Conservation (phyloP, 2,797 vertebrate species). For the Sorex maritimensis region DNA sequence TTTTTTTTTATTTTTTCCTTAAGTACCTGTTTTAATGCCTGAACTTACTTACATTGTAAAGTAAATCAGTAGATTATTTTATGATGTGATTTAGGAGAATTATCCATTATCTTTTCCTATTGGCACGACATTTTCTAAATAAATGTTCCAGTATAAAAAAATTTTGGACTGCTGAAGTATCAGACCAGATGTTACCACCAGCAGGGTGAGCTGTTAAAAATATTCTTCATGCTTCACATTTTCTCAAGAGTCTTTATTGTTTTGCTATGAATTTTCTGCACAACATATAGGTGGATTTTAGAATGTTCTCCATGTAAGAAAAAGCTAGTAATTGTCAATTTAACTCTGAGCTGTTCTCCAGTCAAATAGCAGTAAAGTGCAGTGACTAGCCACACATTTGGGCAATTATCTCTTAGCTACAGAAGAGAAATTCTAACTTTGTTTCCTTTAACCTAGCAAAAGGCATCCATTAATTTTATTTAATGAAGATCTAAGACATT, state of each 20-base stretch:
- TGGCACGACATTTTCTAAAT: slow-evolving; percentile 29
- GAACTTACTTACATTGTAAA: background rate
- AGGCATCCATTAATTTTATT: slow-evolving; percentile 37
- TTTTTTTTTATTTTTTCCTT: background rate
- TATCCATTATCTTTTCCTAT: background rate
- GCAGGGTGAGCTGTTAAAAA: background rate
- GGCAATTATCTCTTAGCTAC: background rate
- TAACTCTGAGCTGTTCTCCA: background rate
- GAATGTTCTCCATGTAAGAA: slow-evolving; percentile 24
- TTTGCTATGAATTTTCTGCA: background rate
- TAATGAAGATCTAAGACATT: background rate
- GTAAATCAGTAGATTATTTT: background rate
- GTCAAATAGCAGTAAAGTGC: background rate
- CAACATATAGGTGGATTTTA: background rate
- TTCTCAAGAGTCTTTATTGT: slow-evolving; percentile 1
- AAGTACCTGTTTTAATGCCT: background rate
- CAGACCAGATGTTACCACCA: background rate
- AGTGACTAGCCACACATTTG: background rate
- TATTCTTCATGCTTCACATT: background rate
- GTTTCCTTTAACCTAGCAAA: slow-evolving; percentile 36
- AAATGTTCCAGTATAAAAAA: background rate
- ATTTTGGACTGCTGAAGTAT: background rate
- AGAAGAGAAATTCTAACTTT: background rate
- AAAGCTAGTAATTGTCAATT: background rate
- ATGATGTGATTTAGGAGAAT: slow-evolving; percentile 20